phyloP scores from a whole-genome alignment of 2,113 vertebrate genomes.

The Psittacula cyanocephala region DNA sequence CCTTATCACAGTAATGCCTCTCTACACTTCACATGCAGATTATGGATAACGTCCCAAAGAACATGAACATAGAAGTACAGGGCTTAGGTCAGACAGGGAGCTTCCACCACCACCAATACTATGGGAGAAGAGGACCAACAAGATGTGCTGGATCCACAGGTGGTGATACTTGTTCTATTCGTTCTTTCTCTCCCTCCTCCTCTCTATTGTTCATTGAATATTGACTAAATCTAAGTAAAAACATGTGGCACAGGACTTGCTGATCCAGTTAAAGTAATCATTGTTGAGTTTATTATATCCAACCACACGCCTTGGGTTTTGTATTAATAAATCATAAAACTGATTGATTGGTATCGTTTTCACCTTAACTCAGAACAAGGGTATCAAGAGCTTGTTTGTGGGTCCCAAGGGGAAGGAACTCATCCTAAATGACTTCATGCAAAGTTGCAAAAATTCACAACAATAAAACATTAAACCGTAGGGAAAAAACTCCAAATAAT shows the following conservation, averaged over 20 bases:
- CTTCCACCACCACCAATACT: background rate
- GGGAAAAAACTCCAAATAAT: background rate
- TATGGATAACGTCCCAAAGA: background rate
- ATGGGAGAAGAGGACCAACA: background rate
- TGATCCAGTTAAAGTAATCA: background rate
- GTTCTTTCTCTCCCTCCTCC: background rate
- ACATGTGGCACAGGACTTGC: background rate
- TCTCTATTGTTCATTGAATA: background rate
- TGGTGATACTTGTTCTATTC: background rate
- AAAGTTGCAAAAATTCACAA: background rate
- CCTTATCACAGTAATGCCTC: background rate
- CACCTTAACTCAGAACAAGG: background rate
- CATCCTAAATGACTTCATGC: background rate
- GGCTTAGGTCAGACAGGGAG: background rate
- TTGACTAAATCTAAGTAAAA: background rate
- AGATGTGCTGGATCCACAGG: background rate
- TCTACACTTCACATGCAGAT: background rate
- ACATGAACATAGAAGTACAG: background rate
- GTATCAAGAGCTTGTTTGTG: background rate
- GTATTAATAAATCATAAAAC: background rate
- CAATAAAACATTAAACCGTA: background rate
- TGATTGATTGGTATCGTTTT: background rate
- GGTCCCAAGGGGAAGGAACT: background rate
- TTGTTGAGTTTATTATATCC: background rate
- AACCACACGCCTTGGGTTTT: background rate